Evolutionary conservation across 2,888 invertebrate genomes (phyloP), one percentile per base, ranked within the genome.

Genomic region (Auanema freiburgensis): DNA sequence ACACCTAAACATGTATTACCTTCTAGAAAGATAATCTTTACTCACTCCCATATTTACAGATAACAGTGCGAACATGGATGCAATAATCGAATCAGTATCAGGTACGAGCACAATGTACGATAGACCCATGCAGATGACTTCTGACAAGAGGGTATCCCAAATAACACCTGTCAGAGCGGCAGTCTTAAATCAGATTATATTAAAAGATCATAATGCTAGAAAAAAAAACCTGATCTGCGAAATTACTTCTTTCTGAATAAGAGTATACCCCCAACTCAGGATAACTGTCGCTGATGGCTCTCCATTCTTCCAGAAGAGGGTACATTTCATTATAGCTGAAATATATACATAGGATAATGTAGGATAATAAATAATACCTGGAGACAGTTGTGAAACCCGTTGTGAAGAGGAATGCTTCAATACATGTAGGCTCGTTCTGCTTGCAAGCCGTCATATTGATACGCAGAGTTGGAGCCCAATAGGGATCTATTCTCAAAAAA

Each of bases 361-460:
- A 6, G 5, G 3, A 14, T 14, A 18, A 24, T 43, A 2, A 25
- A 46, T 11, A 46, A 23, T 44, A 69, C 69, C 55, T 57, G 33
- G 68, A 70, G 21, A 74, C 63, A 3, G 68, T 67, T 5, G 75
- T 74, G 61, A 76, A 79, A 23, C 79, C 79, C n/a, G 77, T 77
- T 12, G 77, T 71, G 60, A 76, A 71, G 41, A 77, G 41, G 67
- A 77, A 77, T 2, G 64, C 59, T 10, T 64, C 23, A 5, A 79
- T 33, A 59, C 79, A 79, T 16, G 43, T 51, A 2, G 74, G 74
- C 1, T 61, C 51, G 49, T 78, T 71, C n/a, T 55, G 12, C 4
- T 25, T 58, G 51, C 77, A 77, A 1, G 67, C 71, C 10, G 59
- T 42, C 40, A 63, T 59, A 57, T 69, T 65, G 8, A 66, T 25